phyloP scores from a whole-genome alignment of 2,113 vertebrate genomes.

The Menidia beryllina region DNA sequence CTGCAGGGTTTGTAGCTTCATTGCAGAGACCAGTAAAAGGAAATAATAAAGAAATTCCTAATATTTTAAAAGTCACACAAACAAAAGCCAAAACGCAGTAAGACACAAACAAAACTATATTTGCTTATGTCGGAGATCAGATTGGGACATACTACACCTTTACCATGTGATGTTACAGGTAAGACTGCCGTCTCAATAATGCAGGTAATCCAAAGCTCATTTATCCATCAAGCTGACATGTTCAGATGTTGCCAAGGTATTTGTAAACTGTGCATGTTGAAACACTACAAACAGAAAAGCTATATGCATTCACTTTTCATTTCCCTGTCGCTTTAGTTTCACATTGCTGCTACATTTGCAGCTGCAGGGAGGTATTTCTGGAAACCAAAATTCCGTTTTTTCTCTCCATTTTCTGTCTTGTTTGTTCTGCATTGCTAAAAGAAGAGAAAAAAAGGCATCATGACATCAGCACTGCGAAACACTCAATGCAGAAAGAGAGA shows the following conservation, averaged over 20 bases:
- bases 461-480: slow-evolving; percentile 72
- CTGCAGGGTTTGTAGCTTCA: too few relatives aligned
- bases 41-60: too few relatives aligned
- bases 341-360: slow-evolving; percentile 12
- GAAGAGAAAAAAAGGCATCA: slow-evolving; percentile 61
- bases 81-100: too few relatives aligned
- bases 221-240: neutral
- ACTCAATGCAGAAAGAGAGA: slow-evolving; percentile 42
- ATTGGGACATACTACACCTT: too few relatives aligned
- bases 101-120: too few relatives aligned
- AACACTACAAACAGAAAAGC: neutral
- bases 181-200: neutral
- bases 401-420: slow-evolving; percentile 17
- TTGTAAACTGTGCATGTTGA: neutral
- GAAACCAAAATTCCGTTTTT: slow-evolving; percentile 45
- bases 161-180: too few relatives aligned
- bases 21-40: too few relatives aligned
- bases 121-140: too few relatives aligned
- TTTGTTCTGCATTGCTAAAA: slow-evolving; percentile 46
- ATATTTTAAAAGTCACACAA: too few relatives aligned
- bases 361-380: slow-evolving; percentile 46
- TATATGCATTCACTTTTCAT: neutral
- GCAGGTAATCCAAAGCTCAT: neutral
- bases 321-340: neutral
- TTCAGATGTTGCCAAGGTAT: neutral